Percentiles rank a stretch among this genome's conserved stretches.
Conservation (phyloP, 1,140 invertebrate genomes). For the Trichonephila clavipes region DNA sequence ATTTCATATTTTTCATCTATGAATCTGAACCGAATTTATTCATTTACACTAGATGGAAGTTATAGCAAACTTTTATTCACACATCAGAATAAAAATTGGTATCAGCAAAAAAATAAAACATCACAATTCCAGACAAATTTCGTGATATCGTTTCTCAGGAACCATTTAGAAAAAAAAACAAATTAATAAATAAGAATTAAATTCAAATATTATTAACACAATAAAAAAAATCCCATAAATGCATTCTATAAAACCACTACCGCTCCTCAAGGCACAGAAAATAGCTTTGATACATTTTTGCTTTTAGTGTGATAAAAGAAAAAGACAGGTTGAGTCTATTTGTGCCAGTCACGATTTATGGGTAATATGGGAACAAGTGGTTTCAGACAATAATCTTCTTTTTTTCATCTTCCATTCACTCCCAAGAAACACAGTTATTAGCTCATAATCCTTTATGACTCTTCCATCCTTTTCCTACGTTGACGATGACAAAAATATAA, state of each 20-base stretch:
- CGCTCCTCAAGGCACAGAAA: not conserved
- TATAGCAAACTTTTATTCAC: too few relatives aligned
- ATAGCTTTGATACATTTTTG: not conserved
- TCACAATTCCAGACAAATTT: too few relatives aligned
- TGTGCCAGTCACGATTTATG: not conserved
- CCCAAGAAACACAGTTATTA: constrained; percentile 22
- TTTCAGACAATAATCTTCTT: not conserved
- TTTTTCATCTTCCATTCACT: not conserved
- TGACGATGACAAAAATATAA: not conserved
- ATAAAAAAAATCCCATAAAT: too few relatives aligned
- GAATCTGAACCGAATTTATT: too few relatives aligned
- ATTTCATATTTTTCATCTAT: too few relatives aligned
- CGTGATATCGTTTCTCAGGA: too few relatives aligned
- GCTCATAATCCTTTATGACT: constrained; percentile 8
- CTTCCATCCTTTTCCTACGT: not conserved
- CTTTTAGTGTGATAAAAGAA: not conserved
- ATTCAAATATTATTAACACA: too few relatives aligned
- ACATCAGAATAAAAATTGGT: too few relatives aligned
- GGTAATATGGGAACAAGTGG: constrained; percentile 5
- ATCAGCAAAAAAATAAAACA: too few relatives aligned
- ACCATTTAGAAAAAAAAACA: too few relatives aligned
- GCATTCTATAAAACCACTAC: not conserved
- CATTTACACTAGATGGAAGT: too few relatives aligned
- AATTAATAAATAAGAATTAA: too few relatives aligned
- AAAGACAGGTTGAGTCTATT: not conserved